These are phyloP conservation scores for Parnassius apollo DNA, from an alignment of 2,888 invertebrate genomes.

Conservation along the genomic window DNA sequence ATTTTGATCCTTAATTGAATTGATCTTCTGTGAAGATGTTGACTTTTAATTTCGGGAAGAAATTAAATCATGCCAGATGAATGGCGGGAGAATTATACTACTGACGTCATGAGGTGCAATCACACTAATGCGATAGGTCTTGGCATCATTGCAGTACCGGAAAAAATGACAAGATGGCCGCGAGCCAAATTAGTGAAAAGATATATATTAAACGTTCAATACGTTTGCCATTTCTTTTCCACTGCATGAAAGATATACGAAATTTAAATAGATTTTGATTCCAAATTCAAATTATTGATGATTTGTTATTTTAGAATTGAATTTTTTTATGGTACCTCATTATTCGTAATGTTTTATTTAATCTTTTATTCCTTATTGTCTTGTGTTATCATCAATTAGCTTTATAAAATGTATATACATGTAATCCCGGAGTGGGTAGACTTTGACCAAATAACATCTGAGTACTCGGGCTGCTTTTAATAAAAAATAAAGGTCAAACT, in stretches of 20 bases:
- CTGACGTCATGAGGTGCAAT: slow-evolving; percentile 28
- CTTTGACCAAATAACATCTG: too few relatives aligned
- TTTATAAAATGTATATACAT: too few relatives aligned
- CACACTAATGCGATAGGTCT: slow-evolving; percentile 22
- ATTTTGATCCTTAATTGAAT: too few relatives aligned
- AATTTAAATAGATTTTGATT: not conserved
- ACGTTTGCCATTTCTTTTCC: not conserved
- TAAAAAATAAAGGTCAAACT: too few relatives aligned
- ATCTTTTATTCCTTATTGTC: too few relatives aligned
- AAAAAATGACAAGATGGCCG: slow-evolving; percentile 26
- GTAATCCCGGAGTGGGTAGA: too few relatives aligned
- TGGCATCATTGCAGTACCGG: slow-evolving; percentile 25
- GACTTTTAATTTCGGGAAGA: slow-evolving; percentile 6
- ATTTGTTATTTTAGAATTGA: too few relatives aligned
- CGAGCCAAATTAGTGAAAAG: slow-evolving; percentile 24
- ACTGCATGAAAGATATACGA: too few relatives aligned
- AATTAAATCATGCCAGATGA: slow-evolving; percentile 19
- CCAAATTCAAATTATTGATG: not conserved
- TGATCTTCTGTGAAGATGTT: not conserved
- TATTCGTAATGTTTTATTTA: too few relatives aligned
- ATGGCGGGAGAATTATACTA: slow-evolving; percentile 10
- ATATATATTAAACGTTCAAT: slow-evolving; percentile 15
- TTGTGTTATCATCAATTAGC: too few relatives aligned
- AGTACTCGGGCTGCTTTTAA: too few relatives aligned
- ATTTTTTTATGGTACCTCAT: too few relatives aligned